Base-by-base conservation (phyloP, 2,113 vertebrate genomes). In the Hydropotes inermis region DNA sequence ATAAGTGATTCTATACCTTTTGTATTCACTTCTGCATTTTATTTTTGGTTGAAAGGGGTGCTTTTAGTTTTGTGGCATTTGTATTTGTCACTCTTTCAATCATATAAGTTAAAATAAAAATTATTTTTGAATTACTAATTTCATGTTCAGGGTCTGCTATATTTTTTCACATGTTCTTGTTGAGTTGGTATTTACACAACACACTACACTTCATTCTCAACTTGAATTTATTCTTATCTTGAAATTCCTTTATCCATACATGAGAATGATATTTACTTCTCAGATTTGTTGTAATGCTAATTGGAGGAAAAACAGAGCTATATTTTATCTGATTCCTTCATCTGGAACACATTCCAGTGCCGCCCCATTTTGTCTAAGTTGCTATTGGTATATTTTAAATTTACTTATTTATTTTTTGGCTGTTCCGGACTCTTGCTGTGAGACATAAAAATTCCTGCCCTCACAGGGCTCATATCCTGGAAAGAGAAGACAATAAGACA, bases 61-160 rank as follows among this genome's bases (percentile, higher is more conserved):
- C 84, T 98, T 99, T 98, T 95, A 98, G 97, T 98, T 98, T 97
- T 96, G 97, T 98, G 98, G 88, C 91, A 98, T 99, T 99, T 99
- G 98, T 99, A 99, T 97, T 98, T 97, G 98, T 98, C 97, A 61
- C 96, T 97, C 98, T 99, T 98, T 99, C 97, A 98, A 98, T 98
- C 99, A 98, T 98, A 98, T 99, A 99, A 99, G 99, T 99, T 99
- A 99, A 99, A 99, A 99, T 99, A 99, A 99, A 99, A 98, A 99
- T 99, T 99, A 99, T 99, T 99, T 99, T 99, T 99, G 98, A 99
- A 99, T 99, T 99, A 99, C 98, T 98, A 98, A 95, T 91, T 90
- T 98, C 79, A 89, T n/a, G 17, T 55, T 36, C 55, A 70, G 61
- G 93, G 36, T 92, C 60, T 23, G 43, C 58, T 74, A 0, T 54